Conservation (phyloP, 2,888 invertebrate species). For the Temnothorax rugatulus region DNA sequence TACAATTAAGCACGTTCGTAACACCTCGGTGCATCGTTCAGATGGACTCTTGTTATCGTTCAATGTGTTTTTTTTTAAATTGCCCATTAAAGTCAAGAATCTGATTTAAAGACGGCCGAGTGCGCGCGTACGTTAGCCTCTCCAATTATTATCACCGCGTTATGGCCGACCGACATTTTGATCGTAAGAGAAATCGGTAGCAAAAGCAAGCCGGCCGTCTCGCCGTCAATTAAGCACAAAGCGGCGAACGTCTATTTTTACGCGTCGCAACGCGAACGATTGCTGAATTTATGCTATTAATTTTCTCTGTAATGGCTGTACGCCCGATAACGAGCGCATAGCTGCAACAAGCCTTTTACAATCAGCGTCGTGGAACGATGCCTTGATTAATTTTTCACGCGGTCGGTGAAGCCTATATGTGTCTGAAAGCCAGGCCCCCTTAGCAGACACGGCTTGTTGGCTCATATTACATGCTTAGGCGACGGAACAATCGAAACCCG, state of each 20-base stretch:
- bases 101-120: conserved; percentile 35
- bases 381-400: conserved; percentile 81
- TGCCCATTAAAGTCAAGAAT: conserved; percentile 51
- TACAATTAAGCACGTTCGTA: conserved; percentile 53
- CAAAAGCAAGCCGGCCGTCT: neutral
- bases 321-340: conserved; percentile 52
- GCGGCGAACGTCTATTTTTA: conserved; percentile 23
- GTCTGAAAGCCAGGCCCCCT: conserved; percentile 74
- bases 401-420: conserved; percentile 75
- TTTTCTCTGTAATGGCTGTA: conserved; percentile 18
- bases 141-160: conserved; percentile 17
- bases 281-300: conserved; percentile 37
- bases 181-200: conserved; percentile 31
- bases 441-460: conserved; percentile 83
- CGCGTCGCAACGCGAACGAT: conserved; percentile 7
- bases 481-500: conserved; percentile 81
- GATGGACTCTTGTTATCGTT: conserved; percentile 57
- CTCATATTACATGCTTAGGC: conserved; percentile 85
- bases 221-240: conserved; percentile 31
- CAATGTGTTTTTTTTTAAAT: conserved; percentile 44
- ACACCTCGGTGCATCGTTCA: conserved; percentile 35
- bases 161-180: conserved; percentile 30
- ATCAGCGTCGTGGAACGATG: conserved; percentile 73
- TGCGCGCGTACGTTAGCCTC: conserved; percentile 5
- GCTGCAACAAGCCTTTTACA: conserved; percentile 57